phyloP scores from a whole-genome alignment of 2,797 vertebrate genomes.

The Pseudomugil gertrudae region DNA sequence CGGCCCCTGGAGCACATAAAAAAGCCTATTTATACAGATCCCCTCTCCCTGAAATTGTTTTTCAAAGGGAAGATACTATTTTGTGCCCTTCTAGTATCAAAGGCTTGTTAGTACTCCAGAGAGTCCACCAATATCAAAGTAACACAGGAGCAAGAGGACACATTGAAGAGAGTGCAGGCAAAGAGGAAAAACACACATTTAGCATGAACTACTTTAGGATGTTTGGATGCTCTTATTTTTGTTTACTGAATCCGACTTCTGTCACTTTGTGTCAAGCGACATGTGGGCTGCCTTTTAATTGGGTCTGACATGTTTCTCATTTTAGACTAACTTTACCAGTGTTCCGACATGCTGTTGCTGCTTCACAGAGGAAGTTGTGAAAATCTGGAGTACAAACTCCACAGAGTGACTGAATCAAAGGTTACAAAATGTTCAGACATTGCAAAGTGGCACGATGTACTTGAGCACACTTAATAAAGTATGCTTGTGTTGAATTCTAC shows the following conservation, averaged over 20 bases:
- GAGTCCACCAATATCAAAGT: conserved; percentile 81
- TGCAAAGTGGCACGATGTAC: conserved; percentile 45
- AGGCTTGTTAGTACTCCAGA: conserved; percentile 76
- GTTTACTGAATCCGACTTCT: conserved; percentile 77
- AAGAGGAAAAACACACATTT: conserved; percentile 57
- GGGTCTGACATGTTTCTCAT: conserved; percentile 79
- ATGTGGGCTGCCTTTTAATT: conserved; percentile 74
- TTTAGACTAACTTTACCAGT: conserved; percentile 79
- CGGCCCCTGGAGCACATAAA: conserved; percentile 81
- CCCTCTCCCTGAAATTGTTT: conserved; percentile 83
- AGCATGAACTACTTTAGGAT: conserved; percentile 79
- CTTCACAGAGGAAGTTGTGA: conserved; percentile 77
- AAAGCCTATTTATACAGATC: conserved; percentile 85
- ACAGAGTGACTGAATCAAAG: conserved; percentile 80
- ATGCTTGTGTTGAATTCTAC: conserved; percentile 15
- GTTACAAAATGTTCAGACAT: conserved; percentile 81
- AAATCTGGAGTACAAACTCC: conserved; percentile 75
- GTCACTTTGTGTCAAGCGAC: conserved; percentile 80
- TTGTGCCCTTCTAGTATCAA: conserved; percentile 83
- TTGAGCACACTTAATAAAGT: conserved; percentile 37
- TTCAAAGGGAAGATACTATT: conserved; percentile 85
- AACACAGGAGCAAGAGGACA: conserved; percentile 78
- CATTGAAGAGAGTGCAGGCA: conserved; percentile 58
- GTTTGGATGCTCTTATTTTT: conserved; percentile 80
- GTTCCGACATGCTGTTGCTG: conserved; percentile 77